Evolutionary conservation across 2,797 vertebrate species (phyloP), one percentile per base, ranked within the genome.

Genomic region (Anisognathus igniventris): DNA sequence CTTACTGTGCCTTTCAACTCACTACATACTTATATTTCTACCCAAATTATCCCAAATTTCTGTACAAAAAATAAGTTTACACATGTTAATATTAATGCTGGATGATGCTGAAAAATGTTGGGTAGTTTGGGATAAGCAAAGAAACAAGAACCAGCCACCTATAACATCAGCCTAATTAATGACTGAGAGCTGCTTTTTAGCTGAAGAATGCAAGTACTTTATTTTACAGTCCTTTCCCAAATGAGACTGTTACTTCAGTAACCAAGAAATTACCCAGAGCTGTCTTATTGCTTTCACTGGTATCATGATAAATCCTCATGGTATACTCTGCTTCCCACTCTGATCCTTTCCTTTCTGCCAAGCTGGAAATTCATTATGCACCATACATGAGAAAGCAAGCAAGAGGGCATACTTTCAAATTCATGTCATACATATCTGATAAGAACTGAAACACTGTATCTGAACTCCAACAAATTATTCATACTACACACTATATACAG

Each of bases 391-490:
- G 91, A 93, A 90, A 90, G 85, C 71, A 93, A 95, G 93, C 25
- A 15, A 93, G 76, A 73, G 85, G 89, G 91, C 91, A 95, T 42
- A 70, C 85, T 95, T 95, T 95, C 87, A 92, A 94, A 96, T 96
- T 94, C 85, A 73, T 84, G 88, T 84, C 73, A 83, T 88, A 91
- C 73, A 79, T 90, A 92, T 91, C 92, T 86, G 93, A 90, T 86
- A 91, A 90, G 91, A 96, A 81, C 66, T 70, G 92, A 91, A 94
- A 90, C 76, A 53, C 87, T 64, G 70, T 73, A 90, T 93, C 93
- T 95, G 89, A 97, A 90, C 90, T 76, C 51, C 56, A 88, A 86
- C 79, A 91, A 94, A 95, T 96, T 93, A 94, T 96, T 95, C 93
- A 95, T 90, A 73, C 64, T 53, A 71, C 44, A 93, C 56, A 66